Percentiles rank a stretch among this genome's conserved stretches.
Conservation (phyloP, 2,113 vertebrate genomes). For the Trogon melanurus region DNA sequence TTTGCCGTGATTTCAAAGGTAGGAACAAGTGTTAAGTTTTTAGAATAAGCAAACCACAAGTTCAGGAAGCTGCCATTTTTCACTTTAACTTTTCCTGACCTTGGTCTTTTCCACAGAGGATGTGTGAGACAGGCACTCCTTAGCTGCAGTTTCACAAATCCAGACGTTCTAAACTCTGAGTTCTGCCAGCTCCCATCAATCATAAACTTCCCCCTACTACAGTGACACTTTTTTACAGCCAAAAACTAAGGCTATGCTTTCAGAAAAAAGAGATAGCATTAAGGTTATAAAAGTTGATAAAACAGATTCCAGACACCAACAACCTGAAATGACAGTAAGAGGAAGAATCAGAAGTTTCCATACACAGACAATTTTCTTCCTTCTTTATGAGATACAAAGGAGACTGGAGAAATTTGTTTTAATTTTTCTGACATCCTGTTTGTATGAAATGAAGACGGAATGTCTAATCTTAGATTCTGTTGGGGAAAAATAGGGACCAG, state of each 20-base stretch:
- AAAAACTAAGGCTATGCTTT: background rate
- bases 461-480: background rate
- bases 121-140: background rate
- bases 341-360: background rate
- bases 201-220: background rate
- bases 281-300: background rate
- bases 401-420: background rate
- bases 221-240: background rate
- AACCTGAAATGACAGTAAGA: background rate
- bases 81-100: background rate
- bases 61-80: constrained; percentile 14
- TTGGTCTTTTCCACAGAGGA: background rate
- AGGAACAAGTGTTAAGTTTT: background rate
- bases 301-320: background rate
- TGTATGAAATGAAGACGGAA: background rate
- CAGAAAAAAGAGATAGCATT: background rate
- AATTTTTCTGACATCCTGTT: background rate
- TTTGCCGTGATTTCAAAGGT: background rate
- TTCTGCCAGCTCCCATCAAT: background rate
- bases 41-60: background rate
- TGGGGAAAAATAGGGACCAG: background rate
- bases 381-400: background rate
- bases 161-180: background rate
- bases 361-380: background rate
- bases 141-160: constrained; percentile 4